Evolutionary conservation across 1,140 invertebrate species (phyloP).

Genomic region (Camponotus pennsylvanicus): DNA sequence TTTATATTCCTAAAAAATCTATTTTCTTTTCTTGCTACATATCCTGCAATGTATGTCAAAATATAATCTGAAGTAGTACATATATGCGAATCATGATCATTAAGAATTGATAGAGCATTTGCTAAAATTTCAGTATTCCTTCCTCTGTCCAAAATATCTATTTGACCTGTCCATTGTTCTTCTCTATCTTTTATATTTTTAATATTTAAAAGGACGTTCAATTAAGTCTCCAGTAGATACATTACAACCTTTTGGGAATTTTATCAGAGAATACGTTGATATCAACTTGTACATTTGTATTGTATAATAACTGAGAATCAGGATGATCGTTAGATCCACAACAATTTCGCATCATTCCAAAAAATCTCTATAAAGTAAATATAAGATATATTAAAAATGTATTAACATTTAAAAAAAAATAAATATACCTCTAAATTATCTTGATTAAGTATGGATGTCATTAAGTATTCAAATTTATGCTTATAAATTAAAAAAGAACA

Average conservation of each 20-base stretch:
- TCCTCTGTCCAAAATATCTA: slow-evolving; percentile 22
- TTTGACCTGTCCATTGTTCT: slow-evolving; percentile 17
- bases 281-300: slow-evolving; percentile 30
- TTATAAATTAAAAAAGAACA: slow-evolving; percentile 11
- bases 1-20: too few species aligned
- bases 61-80: slow-evolving; percentile 18
- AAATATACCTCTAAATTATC: slow-evolving; percentile 1
- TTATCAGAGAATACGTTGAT: slow-evolving; percentile 30
- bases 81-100: slow-evolving; percentile 15
- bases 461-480: not conserved
- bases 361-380: slow-evolving; percentile 22
- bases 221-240: not conserved
- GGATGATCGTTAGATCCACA: slow-evolving; percentile 27
- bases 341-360: slow-evolving; percentile 33
- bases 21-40: not conserved
- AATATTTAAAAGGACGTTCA: slow-evolving; percentile 20
- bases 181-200: slow-evolving; percentile 8
- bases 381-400: too few species aligned
- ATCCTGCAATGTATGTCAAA: not conserved
- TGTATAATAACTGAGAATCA: slow-evolving; percentile 18
- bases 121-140: not conserved
- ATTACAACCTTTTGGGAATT: slow-evolving; percentile 25
- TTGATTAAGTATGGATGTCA: slow-evolving; percentile 24
- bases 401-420: too few species aligned
- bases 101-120: not conserved